Evolutionary conservation across 2,113 vertebrate species (phyloP).

Genomic region (Pipa parva): DNA sequence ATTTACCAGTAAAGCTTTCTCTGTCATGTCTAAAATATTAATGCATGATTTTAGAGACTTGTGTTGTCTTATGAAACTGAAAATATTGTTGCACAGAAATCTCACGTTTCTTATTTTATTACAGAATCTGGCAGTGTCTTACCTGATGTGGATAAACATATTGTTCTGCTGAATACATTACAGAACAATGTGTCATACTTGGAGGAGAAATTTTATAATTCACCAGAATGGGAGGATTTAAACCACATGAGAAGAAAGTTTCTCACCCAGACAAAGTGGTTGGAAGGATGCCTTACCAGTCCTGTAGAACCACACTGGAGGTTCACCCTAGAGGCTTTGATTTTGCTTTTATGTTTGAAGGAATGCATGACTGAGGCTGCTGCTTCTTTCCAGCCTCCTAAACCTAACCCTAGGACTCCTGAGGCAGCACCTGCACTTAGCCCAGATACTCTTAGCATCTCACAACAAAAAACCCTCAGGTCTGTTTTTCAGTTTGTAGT

Average conservation of each 20-base stretch:
- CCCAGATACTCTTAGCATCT: constrained; percentile 77
- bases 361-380: constrained; percentile 61
- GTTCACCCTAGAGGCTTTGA: constrained; percentile 70
- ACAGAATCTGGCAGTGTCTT: background rate
- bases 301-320: constrained; percentile 66
- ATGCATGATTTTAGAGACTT: background rate
- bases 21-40: too few relatives aligned
- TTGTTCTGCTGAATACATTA: constrained; percentile 62
- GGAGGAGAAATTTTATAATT: constrained; percentile 60
- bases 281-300: background rate
- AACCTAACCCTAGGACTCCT: constrained; percentile 47
- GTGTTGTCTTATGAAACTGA: too few relatives aligned
- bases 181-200: constrained; percentile 60
- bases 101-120: background rate
- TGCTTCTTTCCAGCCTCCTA: constrained; percentile 50
- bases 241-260: constrained; percentile 51
- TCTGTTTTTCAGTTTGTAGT: constrained; percentile 75
- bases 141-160: constrained; percentile 48
- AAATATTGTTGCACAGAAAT: background rate
- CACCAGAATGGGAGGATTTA: constrained; percentile 53
- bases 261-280: constrained; percentile 49
- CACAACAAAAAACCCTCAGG: constrained; percentile 71
- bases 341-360: constrained; percentile 69
- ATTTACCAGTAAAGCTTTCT: background rate
- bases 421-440: constrained; percentile 73